A percentile compares a stretch with the other conserved stretches of the same genome.
Conservation (phyloP, 2,797 vertebrate genomes). For the Thamnophis elegans region DNA sequence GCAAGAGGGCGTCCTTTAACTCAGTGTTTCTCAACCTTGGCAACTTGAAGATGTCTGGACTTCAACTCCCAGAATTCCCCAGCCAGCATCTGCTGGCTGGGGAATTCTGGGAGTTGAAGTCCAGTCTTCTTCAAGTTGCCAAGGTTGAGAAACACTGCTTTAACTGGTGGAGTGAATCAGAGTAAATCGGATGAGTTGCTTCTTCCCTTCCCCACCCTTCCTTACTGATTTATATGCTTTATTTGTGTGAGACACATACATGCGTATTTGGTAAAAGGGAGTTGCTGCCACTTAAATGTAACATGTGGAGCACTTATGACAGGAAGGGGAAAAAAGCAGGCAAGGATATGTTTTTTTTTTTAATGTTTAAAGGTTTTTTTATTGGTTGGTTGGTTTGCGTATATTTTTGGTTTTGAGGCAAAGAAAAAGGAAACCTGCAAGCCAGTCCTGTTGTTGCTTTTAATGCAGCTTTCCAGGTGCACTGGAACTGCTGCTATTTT, state of each 20-base stretch:
- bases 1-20: fast-evolving
- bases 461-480: slow-evolving; percentile 29
- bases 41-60: no score
- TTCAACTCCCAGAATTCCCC: no score
- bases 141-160: no score
- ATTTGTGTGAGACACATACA: slow-evolving; percentile 24
- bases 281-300: slow-evolving; percentile 36
- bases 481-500: neutral
- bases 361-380: slow-evolving; percentile 13
- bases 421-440: slow-evolving; percentile 27
- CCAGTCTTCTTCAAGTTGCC: no score
- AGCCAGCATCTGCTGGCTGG: no score
- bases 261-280: slow-evolving; percentile 43
- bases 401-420: slow-evolving; percentile 5
- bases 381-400: neutral
- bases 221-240: slow-evolving; percentile 13
- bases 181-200: slow-evolving; percentile 42
- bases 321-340: neutral
- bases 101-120: no score
- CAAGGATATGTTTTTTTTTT: slow-evolving; percentile 32
- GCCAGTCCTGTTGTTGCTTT: slow-evolving; percentile 23
- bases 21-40: no score
- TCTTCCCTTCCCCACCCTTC: slow-evolving; percentile 23
- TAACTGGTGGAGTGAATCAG: slow-evolving; percentile 17
- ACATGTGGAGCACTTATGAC: slow-evolving; percentile 27